Evolutionary conservation across 2,888 invertebrate species (phyloP), one percentile per base, ranked within the genome.

Genomic region (Lapara coniferarum): DNA sequence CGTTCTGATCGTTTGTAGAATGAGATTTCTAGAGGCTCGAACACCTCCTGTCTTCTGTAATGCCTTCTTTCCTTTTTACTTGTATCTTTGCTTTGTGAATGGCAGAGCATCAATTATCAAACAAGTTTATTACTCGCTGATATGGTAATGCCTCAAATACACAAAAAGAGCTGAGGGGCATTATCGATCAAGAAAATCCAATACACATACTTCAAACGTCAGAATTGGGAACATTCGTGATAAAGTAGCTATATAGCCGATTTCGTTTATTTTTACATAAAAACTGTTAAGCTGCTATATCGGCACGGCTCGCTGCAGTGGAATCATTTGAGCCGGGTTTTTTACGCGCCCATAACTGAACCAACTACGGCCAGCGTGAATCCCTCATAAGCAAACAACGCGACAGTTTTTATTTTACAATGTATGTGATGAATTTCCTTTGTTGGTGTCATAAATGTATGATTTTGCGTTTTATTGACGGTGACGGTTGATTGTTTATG

Each of bases 331-430:
- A 80, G 76, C 78, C 74, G 71, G 76, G 78, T 81, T 57, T 85
- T 88, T 85, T 81, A 82, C 82, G 81, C 82, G 79, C 77, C 84
- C 82, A 81, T 86, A 85, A 85, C 84, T 78, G 81, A 75, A 82
- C 82, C 83, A 75, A 78, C 78, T 80, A 83, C 77, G 78, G 78
- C 71, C 68, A 70, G 74, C 77, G 78, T 72, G 74, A 76, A 80
- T 75, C 74, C 73, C 19, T 63, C 63, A 63, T 63, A 80, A 82
- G 83, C 81, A 81, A 79, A 82, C 80, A 81, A 78, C 44, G 55
- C 14, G 68, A 69, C 59, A 59, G 10, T 63, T 69, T 68, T 63
- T 63, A 63, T 63, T 63, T 63, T 44, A 46, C 16, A 14, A 44
- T 5, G 46, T 46, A 19, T 56, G 63, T 63, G 19, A 63, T 12